Evolutionary conservation across 2,113 vertebrate genomes (phyloP).

Genomic region (Geococcyx californianus): DNA sequence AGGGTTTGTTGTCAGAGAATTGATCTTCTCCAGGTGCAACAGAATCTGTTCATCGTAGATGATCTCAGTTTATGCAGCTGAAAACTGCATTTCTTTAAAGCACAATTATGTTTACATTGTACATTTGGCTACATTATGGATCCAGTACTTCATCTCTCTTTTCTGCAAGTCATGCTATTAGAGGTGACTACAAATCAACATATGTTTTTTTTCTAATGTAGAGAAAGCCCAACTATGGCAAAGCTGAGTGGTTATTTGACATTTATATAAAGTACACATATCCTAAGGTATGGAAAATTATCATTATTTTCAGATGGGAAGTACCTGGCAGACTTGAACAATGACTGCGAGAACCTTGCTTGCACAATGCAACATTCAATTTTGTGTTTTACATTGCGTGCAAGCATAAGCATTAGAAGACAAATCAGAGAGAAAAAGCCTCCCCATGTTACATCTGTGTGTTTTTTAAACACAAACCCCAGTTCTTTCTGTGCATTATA

Average conservation of each 20-base stretch:
- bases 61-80: slow-evolving; percentile 13
- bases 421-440: not conserved
- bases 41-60: not conserved
- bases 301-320: slow-evolving; percentile 22
- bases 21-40: slow-evolving; percentile 35
- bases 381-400: not conserved
- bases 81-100: slow-evolving; percentile 24
- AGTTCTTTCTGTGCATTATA: not conserved
- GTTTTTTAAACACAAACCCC: not conserved
- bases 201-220: not conserved
- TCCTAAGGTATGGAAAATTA: slow-evolving; percentile 23
- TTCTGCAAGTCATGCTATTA: not conserved
- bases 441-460: not conserved
- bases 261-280: not conserved
- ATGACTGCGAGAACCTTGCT: not conserved
- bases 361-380: not conserved
- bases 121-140: not conserved
- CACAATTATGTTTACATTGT: slow-evolving; percentile 23
- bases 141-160: not conserved
- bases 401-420: not conserved
- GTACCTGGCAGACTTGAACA: not conserved
- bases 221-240: not conserved
- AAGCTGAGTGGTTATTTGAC: slow-evolving; percentile 6
- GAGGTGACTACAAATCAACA: not conserved
- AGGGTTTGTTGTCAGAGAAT: not conserved